phyloP scores from a whole-genome alignment of 2,888 invertebrate genomes.

The Sisyra nigra region DNA sequence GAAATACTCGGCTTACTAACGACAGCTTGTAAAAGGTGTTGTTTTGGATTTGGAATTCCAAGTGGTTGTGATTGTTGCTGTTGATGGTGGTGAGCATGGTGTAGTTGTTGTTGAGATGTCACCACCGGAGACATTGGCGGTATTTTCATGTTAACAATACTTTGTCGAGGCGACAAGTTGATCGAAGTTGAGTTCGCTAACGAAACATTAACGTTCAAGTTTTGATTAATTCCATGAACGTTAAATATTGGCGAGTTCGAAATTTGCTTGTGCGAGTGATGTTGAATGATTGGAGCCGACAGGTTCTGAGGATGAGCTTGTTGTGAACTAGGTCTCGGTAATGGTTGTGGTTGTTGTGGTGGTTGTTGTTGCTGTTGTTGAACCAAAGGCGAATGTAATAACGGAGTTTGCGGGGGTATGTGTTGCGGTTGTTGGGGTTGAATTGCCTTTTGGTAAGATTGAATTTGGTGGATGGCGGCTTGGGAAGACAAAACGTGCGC shows the following conservation, averaged over 20 bases:
- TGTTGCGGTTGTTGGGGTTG: slow-evolving; percentile 9
- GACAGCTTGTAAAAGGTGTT: slow-evolving; percentile 25
- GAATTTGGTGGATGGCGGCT: slow-evolving; percentile 19
- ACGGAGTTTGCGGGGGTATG: slow-evolving; percentile 7
- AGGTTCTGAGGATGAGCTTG: slow-evolving; percentile 11
- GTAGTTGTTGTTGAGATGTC: slow-evolving; percentile 1
- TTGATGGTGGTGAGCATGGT: slow-evolving; percentile 13
- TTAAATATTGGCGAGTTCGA: slow-evolving; percentile 9
- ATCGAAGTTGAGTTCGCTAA: slow-evolving; percentile 17
- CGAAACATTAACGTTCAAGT: slow-evolving; percentile 22
- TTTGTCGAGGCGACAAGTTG: slow-evolving; percentile 21
- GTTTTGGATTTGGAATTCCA: slow-evolving; percentile 22
- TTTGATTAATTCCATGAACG: slow-evolving; percentile 17
- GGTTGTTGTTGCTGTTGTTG: neutral
- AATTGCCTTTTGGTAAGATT: slow-evolving; percentile 9
- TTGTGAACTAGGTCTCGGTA: neutral
- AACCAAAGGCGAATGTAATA: slow-evolving; percentile 3
- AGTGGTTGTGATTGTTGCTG: slow-evolving; percentile 11
- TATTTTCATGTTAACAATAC: neutral
- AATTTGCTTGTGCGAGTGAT: slow-evolving; percentile 13
- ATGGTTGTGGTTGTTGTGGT: neutral
- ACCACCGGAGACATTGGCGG: neutral
- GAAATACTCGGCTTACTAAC: slow-evolving; percentile 15
- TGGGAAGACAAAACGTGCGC: slow-evolving; percentile 43
- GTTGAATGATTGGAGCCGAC: too few relatives aligned